These are phyloP conservation scores for Nesidiocoris tenuis DNA, from an alignment of 2,888 invertebrate species.

Conservation along the genomic window DNA sequence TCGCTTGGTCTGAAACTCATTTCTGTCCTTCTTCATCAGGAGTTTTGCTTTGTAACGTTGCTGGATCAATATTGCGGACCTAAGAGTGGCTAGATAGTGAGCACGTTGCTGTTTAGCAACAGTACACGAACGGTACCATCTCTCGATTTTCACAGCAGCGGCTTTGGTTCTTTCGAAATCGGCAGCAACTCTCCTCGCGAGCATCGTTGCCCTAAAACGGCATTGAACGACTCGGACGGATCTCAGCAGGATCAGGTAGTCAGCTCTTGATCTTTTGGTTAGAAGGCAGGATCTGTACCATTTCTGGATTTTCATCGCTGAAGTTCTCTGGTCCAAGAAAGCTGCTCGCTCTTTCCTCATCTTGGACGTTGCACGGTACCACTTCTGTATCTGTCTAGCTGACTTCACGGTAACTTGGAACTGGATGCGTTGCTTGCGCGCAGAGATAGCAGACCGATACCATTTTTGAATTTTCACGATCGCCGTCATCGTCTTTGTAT, in stretches of 20 bases:
- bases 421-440: neutral
- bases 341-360: neutral
- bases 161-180: neutral
- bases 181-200: neutral
- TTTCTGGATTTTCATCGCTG: slow-evolving; percentile 8
- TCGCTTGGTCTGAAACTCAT: neutral
- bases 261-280: neutral
- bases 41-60: neutral
- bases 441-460: neutral
- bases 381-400: slow-evolving; percentile 8
- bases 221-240: slow-evolving; percentile 1
- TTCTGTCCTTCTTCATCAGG: neutral
- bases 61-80: neutral
- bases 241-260: neutral
- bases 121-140: slow-evolving; percentile 1
- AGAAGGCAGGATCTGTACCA: neutral
- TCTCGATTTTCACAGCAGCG: slow-evolving; percentile 1
- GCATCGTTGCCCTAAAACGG: neutral
- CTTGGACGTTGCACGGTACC: slow-evolving; percentile 1
- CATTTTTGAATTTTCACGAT: slow-evolving; percentile 10
- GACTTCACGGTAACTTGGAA: slow-evolving; percentile 21
- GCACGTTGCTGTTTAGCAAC: neutral
- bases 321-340: neutral
- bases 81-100: neutral
- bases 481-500: neutral